phyloP scores from a whole-genome alignment of 2,113 vertebrate genomes.

The Microcebus lehilahytsara region DNA sequence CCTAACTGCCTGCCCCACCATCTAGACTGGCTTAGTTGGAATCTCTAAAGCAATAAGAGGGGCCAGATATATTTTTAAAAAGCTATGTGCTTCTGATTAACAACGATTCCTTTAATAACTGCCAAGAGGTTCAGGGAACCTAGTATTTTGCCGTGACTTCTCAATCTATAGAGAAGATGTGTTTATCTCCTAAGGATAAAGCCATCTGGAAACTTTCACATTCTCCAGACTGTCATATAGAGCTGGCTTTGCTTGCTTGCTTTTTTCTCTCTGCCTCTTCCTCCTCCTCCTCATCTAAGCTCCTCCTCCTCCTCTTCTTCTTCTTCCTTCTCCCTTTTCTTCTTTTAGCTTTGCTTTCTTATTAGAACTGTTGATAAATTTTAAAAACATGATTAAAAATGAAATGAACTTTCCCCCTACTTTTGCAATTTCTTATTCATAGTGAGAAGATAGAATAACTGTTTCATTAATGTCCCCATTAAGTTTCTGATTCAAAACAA shows the following conservation, averaged over 20 bases:
- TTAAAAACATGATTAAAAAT: conserved; percentile 1
- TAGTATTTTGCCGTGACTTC: neutral
- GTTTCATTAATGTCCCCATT: neutral
- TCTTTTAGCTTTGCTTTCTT: conserved; percentile 45
- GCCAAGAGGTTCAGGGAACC: neutral
- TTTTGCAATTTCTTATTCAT: conserved; percentile 14
- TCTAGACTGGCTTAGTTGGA: neutral
- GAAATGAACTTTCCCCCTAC: neutral
- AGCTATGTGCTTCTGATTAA: neutral
- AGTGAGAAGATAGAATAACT: neutral
- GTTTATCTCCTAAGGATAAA: conserved; percentile 14
- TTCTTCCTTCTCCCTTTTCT: neutral
- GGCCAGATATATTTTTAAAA: neutral
- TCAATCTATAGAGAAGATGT: neutral
- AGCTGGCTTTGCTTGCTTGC: conserved; percentile 36
- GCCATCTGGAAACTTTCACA: neutral
- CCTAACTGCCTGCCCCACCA: neutral
- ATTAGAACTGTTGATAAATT: neutral
- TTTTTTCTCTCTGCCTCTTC: neutral
- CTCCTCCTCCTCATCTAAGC: too few relatives aligned
- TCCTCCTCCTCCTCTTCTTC: neutral
- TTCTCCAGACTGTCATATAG: neutral
- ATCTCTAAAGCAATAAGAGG: neutral
- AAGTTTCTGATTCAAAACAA: conserved; percentile 18
- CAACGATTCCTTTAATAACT: neutral